Evolutionary conservation across 1,140 invertebrate species (phyloP).

Genomic region (Apis cerana): DNA sequence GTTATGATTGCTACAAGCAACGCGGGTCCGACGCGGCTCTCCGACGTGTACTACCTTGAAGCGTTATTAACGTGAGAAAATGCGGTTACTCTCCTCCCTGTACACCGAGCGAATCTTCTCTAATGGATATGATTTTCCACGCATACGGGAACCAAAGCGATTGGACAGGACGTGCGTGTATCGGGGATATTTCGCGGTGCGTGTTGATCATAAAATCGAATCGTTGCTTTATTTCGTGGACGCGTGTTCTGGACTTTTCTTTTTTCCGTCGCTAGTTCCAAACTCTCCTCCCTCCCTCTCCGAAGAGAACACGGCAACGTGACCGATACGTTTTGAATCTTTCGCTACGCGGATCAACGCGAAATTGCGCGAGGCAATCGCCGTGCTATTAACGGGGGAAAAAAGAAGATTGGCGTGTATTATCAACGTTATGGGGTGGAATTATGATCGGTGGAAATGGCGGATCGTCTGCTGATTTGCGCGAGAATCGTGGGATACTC

Average conservation of each 20-base stretch:
- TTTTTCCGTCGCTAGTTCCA: not conserved
- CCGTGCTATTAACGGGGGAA: conserved; percentile 1
- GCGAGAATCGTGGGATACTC: conserved; percentile 4
- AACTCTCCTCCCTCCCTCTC: too few relatives aligned
- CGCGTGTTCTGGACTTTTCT: conserved; percentile 17
- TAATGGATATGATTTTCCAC: conserved; percentile 52
- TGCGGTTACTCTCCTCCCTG: conserved; percentile 23
- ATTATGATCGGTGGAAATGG: not conserved
- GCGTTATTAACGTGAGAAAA: conserved; percentile 74
- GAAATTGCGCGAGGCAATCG: conserved; percentile 13
- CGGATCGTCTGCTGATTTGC: conserved; percentile 14
- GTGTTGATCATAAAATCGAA: conserved; percentile 38
- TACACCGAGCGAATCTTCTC: conserved; percentile 21
- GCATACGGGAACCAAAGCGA: conserved; percentile 1
- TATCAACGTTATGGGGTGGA: not conserved
- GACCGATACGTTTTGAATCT: not conserved
- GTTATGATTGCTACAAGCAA: conserved; percentile 72
- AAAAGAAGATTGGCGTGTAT: not conserved
- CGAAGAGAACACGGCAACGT: not conserved
- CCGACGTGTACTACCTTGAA: conserved; percentile 30
- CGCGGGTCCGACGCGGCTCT: conserved; percentile 33
- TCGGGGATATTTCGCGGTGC: not conserved
- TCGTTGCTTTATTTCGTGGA: not conserved
- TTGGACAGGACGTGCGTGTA: not conserved
- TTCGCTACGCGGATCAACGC: not conserved